Conservation (phyloP, 1,140 invertebrate genomes). For the Macrotrachela quadricornifera region DNA sequence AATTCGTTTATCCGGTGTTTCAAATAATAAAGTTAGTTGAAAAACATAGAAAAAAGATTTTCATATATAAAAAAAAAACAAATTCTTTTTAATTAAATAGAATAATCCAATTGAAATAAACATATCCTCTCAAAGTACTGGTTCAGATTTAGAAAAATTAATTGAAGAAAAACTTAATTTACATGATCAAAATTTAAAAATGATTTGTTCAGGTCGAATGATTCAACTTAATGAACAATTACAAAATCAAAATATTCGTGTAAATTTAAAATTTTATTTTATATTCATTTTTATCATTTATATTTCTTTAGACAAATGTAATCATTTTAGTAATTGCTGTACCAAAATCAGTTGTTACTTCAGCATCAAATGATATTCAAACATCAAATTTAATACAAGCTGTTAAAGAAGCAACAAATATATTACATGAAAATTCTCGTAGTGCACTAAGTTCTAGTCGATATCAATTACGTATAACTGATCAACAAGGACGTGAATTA, state of each 20-base stretch:
- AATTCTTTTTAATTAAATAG: background rate
- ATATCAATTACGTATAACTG: background rate
- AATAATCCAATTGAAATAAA: background rate
- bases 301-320: too few relatives aligned
- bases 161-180: too few relatives aligned
- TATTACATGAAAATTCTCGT: background rate
- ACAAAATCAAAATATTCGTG: too few relatives aligned
- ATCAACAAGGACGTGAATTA: background rate
- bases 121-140: background rate
- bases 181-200: too few relatives aligned
- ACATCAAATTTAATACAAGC: background rate
- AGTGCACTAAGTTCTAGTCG: background rate
- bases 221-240: too few relatives aligned
- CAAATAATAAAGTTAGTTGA: slow-evolving; percentile 1
- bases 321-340: too few relatives aligned
- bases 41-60: background rate
- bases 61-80: background rate
- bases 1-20: background rate
- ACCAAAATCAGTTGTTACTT: too few relatives aligned
- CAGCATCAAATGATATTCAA: background rate
- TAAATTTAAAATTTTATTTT: too few relatives aligned
- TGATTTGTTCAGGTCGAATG: too few relatives aligned
- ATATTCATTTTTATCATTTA: too few relatives aligned
- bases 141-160: background rate
- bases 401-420: background rate